Conservation (phyloP, 2,888 invertebrate species). For the Onthophagus sagittarius region DNA sequence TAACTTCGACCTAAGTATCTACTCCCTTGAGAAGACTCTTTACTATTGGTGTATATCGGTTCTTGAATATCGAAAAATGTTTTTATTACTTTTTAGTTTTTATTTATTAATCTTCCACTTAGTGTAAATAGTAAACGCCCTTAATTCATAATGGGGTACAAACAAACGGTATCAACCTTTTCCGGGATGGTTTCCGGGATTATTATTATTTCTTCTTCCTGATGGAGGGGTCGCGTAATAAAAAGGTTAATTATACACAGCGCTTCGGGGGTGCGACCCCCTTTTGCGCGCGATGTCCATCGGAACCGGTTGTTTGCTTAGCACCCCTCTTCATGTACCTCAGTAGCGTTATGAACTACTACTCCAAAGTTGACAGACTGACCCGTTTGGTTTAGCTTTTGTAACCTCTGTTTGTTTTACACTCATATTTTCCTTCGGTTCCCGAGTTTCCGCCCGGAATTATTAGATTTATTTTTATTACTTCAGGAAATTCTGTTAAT, state of each 20-base stretch:
- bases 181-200: slow-evolving; percentile 26
- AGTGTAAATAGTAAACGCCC: neutral
- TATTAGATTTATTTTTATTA: neutral
- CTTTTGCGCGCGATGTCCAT: slow-evolving; percentile 30
- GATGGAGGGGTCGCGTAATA: slow-evolving; percentile 41
- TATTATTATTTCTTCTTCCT: slow-evolving; percentile 44
- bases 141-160: slow-evolving; percentile 27
- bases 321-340: slow-evolving; percentile 31
- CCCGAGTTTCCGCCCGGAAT: neutral
- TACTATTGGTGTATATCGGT: neutral
- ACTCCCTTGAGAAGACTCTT: neutral
- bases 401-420: neutral
- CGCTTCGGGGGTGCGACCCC: slow-evolving; percentile 35
- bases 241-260: slow-evolving; percentile 44
- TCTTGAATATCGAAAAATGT: neutral
- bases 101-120: no score
- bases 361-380: neutral
- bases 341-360: slow-evolving; percentile 13
- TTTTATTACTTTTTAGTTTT: neutral
- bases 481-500: neutral
- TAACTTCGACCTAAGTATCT: neutral
- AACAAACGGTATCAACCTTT: slow-evolving; percentile 31
- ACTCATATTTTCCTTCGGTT: neutral
- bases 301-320: slow-evolving; percentile 34
- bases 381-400: neutral